Evolutionary conservation across 1,140 invertebrate genomes (phyloP), one percentile per base, ranked within the genome.

Genomic region (Drosophila pseudoananassae): DNA sequence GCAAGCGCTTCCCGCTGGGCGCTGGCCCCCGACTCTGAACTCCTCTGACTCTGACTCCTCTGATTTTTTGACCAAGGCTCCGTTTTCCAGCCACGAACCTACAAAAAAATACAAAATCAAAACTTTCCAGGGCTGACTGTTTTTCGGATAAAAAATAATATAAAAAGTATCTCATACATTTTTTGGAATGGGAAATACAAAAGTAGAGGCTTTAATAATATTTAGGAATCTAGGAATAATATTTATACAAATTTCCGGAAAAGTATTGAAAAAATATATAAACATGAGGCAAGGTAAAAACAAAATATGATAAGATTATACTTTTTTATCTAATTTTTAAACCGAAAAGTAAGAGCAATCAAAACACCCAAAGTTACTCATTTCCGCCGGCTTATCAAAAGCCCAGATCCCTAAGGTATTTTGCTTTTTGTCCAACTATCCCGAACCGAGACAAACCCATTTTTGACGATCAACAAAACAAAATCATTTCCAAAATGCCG

Each of bases 1-100:
- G 83, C 73, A 80, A 88, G 80, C 61, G 84, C 88, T 61, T 76
- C 88, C 88, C 89, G 88, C 88, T 90, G 88, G 80, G 78, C 68
- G 55, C 66, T 64, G 54, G 59, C 27, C 77, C 52, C 71, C 31
- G 69, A 43, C 72, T 70, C 72, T 20, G 43, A 36, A 29, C 50
- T 25, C 29, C 20, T 29, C 40, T 47, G 52, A 10, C 33, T 43
- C 33, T 5, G 55, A 23, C 47, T 47, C 47, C 33, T 43, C 33
- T 5, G 55, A 23, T 57, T 47, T 57, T 33, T 46, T 20, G 43
- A 46, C 43, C 17, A 17, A 8, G 43, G 20, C 54, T 57, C n/a
- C 23, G 29, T n/a, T 58, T 36, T 36, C 47, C 68, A 57, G 20
- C 71, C 63, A 66, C 23, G 69, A 55, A 73, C 50, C 51, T 46